Conservation (phyloP, 1,140 invertebrate species). For the Saccostrea echinata region DNA sequence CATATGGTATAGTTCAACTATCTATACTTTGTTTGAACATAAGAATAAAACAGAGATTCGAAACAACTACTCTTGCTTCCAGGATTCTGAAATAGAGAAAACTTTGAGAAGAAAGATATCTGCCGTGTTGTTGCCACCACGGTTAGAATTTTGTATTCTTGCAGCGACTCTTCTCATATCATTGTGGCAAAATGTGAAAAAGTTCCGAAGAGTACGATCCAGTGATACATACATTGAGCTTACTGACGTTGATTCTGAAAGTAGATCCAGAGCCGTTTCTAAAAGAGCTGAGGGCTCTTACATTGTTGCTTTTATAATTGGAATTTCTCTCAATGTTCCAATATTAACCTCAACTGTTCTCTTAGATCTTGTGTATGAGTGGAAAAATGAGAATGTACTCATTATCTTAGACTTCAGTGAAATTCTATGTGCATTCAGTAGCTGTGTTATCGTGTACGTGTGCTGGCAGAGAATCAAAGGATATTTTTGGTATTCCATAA, state of each 20-base stretch:
- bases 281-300: background rate
- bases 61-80: background rate
- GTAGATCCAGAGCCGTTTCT: background rate
- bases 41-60: background rate
- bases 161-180: background rate
- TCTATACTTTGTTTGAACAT: background rate
- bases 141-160: background rate
- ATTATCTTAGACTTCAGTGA: background rate
- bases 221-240: background rate
- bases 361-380: background rate
- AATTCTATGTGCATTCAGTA: background rate
- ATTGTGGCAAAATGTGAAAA: background rate
- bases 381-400: background rate
- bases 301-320: background rate
- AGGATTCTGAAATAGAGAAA: background rate
- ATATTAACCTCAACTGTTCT: background rate
- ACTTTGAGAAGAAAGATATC: background rate
- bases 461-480: background rate
- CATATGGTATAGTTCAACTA: background rate
- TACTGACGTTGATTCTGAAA: background rate
- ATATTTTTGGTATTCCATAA: background rate
- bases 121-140: background rate
- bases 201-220: background rate
- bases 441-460: background rate
- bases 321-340: background rate